A percentile compares a stretch with the other conserved stretches of the same genome.
Evolutionary conservation across 2,113 vertebrate genomes (phyloP).

Genomic region (Ageneiosus marmoratus): DNA sequence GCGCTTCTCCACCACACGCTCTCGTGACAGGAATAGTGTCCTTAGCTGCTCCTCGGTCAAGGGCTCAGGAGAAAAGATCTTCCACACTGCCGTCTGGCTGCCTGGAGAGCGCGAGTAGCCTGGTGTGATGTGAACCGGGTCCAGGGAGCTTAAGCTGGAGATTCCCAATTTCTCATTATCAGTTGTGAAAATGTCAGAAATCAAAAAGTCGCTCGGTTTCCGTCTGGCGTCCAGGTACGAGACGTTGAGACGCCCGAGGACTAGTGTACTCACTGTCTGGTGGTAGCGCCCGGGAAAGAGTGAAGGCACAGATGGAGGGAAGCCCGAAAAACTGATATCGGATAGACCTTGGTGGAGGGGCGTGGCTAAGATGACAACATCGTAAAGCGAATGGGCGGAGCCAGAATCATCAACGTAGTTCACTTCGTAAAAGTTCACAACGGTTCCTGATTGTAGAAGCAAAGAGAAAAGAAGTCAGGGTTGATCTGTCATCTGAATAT

Average conservation of each 20-base stretch:
- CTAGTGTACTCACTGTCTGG: conserved; percentile 78
- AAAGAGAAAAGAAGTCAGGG: not conserved
- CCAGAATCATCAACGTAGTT: conserved; percentile 77
- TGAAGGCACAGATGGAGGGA: conserved; percentile 76
- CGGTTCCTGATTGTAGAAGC: conserved; percentile 64
- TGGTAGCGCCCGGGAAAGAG: conserved; percentile 78
- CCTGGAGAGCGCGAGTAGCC: conserved; percentile 55
- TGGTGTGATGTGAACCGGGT: conserved; percentile 63
- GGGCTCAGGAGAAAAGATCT: conserved; percentile 77
- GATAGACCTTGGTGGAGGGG: conserved; percentile 81
- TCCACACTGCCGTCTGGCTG: conserved; percentile 76
- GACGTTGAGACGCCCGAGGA: conserved; percentile 82
- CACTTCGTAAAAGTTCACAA: conserved; percentile 77
- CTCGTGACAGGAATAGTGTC: conserved; percentile 80
- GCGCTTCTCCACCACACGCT: conserved; percentile 68
- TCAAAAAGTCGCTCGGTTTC: conserved; percentile 63
- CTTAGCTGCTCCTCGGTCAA: conserved; percentile 77
- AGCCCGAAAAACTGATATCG: conserved; percentile 82
- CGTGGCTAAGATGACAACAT: conserved; percentile 84
- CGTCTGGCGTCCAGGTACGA: conserved; percentile 75
- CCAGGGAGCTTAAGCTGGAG: conserved; percentile 72
- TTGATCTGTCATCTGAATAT: not conserved
- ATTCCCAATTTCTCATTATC: conserved; percentile 75
- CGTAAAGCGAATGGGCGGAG: conserved; percentile 75
- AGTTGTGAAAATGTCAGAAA: conserved; percentile 75